Evolutionary conservation across 1,140 invertebrate genomes (phyloP).

Genomic region (Delia radicum): DNA sequence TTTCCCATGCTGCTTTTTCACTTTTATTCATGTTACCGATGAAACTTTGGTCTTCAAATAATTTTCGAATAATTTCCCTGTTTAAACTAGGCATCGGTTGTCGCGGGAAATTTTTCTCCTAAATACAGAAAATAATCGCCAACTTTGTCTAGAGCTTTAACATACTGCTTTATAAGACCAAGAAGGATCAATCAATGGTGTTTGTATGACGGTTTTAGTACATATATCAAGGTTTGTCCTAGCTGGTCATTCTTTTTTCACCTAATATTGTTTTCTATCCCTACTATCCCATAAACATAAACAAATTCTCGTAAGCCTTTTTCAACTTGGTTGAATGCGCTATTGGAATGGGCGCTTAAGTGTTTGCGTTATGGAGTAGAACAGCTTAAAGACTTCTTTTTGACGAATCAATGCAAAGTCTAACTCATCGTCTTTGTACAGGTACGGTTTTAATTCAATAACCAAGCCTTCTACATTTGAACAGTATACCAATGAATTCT

Average conservation of each 20-base stretch:
- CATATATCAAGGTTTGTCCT: not conserved
- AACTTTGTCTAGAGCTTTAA: no score
- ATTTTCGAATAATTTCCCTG: not conserved
- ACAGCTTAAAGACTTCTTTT: constrained; percentile 53
- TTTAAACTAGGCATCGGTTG: not conserved
- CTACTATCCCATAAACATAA: constrained; percentile 45
- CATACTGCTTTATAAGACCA: not conserved
- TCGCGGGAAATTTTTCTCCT: not conserved
- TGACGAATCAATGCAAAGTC: constrained; percentile 49
- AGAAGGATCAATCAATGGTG: not conserved
- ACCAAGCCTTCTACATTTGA: constrained; percentile 42
- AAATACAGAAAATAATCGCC: not conserved
- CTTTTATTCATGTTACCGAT: not conserved
- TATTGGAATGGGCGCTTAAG: constrained; percentile 43
- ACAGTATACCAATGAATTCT: constrained; percentile 39
- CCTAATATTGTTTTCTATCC: constrained; percentile 32
- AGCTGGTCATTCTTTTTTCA: constrained; percentile 30
- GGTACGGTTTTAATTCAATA: constrained; percentile 31
- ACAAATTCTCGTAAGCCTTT: constrained; percentile 43
- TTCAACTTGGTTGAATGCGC: constrained; percentile 40
- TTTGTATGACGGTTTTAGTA: not conserved
- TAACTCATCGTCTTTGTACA: constrained; percentile 31
- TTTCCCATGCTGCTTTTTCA: not conserved
- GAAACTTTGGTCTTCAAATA: not conserved
- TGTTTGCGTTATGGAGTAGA: constrained; percentile 53